These are phyloP conservation scores for Ibidorhyncha struthersii DNA, from an alignment of 2,113 vertebrate genomes.

Conservation along the genomic window DNA sequence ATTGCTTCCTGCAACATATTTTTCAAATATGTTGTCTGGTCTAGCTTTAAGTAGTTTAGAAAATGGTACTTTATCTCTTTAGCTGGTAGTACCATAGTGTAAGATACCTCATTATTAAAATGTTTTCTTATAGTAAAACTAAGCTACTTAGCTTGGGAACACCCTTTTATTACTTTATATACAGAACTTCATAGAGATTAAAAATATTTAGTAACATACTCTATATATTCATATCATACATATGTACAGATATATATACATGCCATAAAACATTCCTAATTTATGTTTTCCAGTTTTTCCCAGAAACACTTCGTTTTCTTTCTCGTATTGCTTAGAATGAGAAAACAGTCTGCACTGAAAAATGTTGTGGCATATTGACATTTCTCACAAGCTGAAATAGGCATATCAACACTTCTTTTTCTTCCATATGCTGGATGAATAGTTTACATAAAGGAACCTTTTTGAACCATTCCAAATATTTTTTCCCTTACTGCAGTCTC, in stretches of 20 bases:
- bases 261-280: not conserved
- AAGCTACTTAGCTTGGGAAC: not conserved
- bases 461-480: not conserved
- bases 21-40: not conserved
- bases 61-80: not conserved
- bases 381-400: conserved; percentile 21
- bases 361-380: not conserved
- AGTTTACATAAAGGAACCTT: not conserved
- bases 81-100: not conserved
- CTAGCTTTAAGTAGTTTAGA: not conserved
- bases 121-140: not conserved
- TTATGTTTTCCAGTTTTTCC: not conserved
- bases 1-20: not conserved
- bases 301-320: not conserved
- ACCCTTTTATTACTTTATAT: not conserved
- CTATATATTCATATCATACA: not conserved
- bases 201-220: not conserved
- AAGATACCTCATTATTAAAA: not conserved
- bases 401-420: not conserved
- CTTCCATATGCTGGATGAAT: not conserved
- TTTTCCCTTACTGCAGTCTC: not conserved
- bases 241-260: not conserved
- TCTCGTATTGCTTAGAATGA: not conserved
- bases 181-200: not conserved
- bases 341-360: not conserved